These are phyloP conservation scores for Dipodomys merriami DNA, from an alignment of 2,113 vertebrate species.

Conservation along the genomic window DNA sequence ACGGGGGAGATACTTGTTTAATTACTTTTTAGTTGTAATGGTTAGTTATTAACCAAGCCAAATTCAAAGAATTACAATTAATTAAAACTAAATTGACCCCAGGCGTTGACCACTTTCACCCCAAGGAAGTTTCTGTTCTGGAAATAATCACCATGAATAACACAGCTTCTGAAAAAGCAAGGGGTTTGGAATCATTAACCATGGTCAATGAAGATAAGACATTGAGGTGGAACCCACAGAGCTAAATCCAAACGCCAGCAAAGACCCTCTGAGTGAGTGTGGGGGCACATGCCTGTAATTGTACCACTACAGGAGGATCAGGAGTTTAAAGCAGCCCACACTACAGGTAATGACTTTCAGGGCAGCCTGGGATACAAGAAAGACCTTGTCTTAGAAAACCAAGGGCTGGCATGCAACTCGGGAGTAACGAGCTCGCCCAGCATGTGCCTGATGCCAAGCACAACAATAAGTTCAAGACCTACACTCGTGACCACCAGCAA, in stretches of 20 bases:
- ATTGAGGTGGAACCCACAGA: background rate
- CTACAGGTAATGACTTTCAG: background rate
- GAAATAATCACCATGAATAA: constrained; percentile 43
- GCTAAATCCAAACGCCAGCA: background rate
- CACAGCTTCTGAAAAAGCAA: background rate
- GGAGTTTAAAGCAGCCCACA: background rate
- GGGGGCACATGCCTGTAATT: background rate
- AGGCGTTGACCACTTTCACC: background rate
- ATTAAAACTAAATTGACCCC: constrained; percentile 19
- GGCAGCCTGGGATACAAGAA: background rate
- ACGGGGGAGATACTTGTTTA: background rate
- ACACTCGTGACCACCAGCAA: background rate
- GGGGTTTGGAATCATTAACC: background rate
- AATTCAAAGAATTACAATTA: constrained; percentile 29
- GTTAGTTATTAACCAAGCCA: constrained; percentile 46
- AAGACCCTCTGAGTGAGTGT: background rate
- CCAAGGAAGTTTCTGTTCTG: background rate
- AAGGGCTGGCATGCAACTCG: too few species aligned
- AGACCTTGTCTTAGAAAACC: background rate
- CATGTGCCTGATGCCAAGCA: background rate
- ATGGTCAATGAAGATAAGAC: background rate
- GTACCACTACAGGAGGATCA: background rate
- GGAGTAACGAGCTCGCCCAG: too few species aligned
- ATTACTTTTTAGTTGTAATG: constrained; percentile 41
- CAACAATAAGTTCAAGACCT: too few species aligned